Percentiles rank a stretch among this genome's conserved stretches.
phyloP scores from a whole-genome alignment of 1,140 invertebrate genomes.

The Agrypnia vestita region DNA sequence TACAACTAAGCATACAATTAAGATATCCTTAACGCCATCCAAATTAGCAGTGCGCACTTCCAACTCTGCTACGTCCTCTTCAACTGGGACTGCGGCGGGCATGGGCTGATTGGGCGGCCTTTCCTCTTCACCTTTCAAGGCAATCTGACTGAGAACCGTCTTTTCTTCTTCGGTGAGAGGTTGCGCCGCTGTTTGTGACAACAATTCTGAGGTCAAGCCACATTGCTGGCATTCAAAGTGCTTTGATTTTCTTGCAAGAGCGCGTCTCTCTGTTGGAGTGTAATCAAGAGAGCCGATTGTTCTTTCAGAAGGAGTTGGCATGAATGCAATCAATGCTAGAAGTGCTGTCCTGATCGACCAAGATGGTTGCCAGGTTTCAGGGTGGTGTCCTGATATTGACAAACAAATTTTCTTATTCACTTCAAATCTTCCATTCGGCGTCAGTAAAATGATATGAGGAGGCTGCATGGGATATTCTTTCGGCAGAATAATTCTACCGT shows the following conservation, averaged over 20 bases:
- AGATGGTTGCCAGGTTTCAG: conserved; percentile 94
- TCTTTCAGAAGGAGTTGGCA: conserved; percentile 87
- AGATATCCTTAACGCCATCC: conserved; percentile 52
- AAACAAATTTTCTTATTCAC: conserved; percentile 93
- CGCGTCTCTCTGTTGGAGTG: conserved; percentile 82
- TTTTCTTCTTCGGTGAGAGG: conserved; percentile 65
- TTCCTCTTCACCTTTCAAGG: conserved; percentile 41
- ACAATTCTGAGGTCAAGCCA: conserved; percentile 69
- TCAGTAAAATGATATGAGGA: conserved; percentile 91
- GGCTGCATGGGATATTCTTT: conserved; percentile 96
- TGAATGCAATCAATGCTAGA: conserved; percentile 92
- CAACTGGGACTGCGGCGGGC: neutral
- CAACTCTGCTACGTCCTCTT: neutral
- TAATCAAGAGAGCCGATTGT: conserved; percentile 92
- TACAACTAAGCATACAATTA: conserved; percentile 51
- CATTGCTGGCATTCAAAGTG: conserved; percentile 72
- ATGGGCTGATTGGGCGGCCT: conserved; percentile 10
- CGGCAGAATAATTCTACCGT: conserved; percentile 88
- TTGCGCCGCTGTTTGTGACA: conserved; percentile 53
- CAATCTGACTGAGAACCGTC: conserved; percentile 31
- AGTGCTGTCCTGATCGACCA: conserved; percentile 95
- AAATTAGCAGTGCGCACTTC: neutral
- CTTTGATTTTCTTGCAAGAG: conserved; percentile 80
- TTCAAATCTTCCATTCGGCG: conserved; percentile 94
- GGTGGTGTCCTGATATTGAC: conserved; percentile 94